A percentile compares a stretch with the other conserved stretches of the same genome.
Conservation (phyloP, 2,113 vertebrate species). For the Ia io region DNA sequence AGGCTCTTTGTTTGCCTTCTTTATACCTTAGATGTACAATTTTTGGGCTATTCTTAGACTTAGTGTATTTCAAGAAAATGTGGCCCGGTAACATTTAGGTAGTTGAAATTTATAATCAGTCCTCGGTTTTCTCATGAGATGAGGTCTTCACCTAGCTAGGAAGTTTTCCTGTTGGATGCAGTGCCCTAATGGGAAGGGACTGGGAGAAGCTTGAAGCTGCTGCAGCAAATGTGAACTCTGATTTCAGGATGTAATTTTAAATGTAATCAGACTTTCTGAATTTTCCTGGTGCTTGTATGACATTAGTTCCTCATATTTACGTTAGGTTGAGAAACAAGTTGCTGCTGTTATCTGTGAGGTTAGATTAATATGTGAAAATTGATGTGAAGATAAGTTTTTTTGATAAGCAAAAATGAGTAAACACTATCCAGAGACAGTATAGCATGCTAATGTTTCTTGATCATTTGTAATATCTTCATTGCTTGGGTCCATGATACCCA, state of each 20-base stretch:
- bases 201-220: rapidly evolving
- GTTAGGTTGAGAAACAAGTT: neutral
- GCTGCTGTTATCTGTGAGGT: neutral
- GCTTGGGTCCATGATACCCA: neutral
- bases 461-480: neutral
- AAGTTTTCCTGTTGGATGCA: neutral
- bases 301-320: neutral
- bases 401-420: neutral
- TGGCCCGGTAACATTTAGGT: neutral
- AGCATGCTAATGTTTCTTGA: neutral
- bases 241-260: neutral
- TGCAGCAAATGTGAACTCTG: neutral
- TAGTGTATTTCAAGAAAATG: neutral
- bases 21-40: neutral
- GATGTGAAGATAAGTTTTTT: neutral
- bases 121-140: neutral
- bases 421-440: neutral
- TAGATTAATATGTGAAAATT: neutral
- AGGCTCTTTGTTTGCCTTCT: neutral
- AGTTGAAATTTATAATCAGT: neutral
- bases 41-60: neutral
- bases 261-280: rapidly evolving
- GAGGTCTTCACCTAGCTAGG: neutral
- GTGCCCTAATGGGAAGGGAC: too few species aligned
- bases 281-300: too few species aligned